Percentiles rank a stretch among this genome's conserved stretches.
These are phyloP conservation scores for Osmerus eperlanus DNA, from an alignment of 2,113 vertebrate species.

Conservation along the genomic window DNA sequence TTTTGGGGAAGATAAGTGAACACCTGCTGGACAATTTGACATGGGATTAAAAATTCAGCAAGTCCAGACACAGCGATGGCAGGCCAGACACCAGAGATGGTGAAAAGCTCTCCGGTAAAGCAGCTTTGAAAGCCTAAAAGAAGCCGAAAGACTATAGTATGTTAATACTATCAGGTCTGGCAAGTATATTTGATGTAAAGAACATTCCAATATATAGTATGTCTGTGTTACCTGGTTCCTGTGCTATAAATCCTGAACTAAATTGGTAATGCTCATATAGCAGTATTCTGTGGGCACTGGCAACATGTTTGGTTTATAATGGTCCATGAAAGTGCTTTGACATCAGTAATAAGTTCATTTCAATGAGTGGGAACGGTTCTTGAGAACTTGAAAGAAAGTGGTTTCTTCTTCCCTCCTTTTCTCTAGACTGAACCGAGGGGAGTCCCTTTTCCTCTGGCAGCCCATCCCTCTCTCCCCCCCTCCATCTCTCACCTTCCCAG, in stretches of 20 bases:
- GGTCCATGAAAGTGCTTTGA: conserved; percentile 51
- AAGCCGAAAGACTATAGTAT: conserved; percentile 29
- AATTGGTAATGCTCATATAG: conserved; percentile 49
- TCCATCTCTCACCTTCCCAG: conserved; percentile 46
- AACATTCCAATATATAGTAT: conserved; percentile 65
- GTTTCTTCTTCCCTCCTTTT: conserved; percentile 4
- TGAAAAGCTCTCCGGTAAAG: background rate
- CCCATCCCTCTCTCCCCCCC: conserved; percentile 33
- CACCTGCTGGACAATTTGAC: conserved; percentile 63
- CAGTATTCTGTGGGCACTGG: conserved; percentile 49
- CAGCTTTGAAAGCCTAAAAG: conserved; percentile 12
- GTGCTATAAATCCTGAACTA: conserved; percentile 59
- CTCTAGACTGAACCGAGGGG: conserved; percentile 28
- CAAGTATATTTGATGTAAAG: conserved; percentile 52
- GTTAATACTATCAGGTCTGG: conserved; percentile 55
- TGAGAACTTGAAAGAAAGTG: conserved; percentile 23
- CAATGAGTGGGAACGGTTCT: conserved; percentile 34
- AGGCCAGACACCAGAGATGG: conserved; percentile 19
- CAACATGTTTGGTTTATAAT: conserved; percentile 59
- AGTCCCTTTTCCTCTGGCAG: conserved; percentile 31
- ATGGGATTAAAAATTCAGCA: conserved; percentile 41
- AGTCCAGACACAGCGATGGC: conserved; percentile 13
- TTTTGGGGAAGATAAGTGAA: conserved; percentile 44
- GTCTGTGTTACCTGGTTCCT: conserved; percentile 62
- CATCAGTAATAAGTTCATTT: conserved; percentile 47